Evolutionary conservation across 2,888 invertebrate genomes (phyloP).

Genomic region (Pelosia muscerda): DNA sequence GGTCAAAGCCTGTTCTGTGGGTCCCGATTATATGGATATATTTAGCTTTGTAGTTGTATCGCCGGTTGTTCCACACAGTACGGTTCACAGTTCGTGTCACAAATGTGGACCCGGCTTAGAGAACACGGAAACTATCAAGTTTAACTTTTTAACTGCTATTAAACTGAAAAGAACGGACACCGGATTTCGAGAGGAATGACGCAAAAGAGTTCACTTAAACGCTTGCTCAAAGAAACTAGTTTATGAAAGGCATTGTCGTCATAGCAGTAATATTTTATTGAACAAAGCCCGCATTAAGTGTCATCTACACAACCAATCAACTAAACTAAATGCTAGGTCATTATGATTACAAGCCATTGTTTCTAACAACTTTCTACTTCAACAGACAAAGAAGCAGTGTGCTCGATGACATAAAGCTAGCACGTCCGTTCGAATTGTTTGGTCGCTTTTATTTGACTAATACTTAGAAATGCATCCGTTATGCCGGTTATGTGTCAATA

Average conservation of each 20-base stretch:
- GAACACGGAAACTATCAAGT: no score
- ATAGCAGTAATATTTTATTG: neutral
- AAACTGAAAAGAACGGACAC: neutral
- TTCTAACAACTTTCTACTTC: slow-evolving; percentile 44
- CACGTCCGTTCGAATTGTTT: neutral
- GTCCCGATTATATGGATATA: no score
- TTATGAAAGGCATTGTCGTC: neutral
- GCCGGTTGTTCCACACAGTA: no score
- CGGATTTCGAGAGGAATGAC: no score
- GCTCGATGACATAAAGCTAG: slow-evolving; percentile 20
- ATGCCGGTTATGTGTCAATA: neutral
- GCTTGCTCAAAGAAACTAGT: neutral
- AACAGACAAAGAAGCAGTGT: slow-evolving; percentile 37
- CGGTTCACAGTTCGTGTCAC: no score
- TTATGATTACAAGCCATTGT: slow-evolving; percentile 45
- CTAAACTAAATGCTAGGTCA: slow-evolving; percentile 37
- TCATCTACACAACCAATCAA: slow-evolving; percentile 42
- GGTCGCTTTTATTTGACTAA: slow-evolving; percentile 6
- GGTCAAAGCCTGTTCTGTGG: no score
- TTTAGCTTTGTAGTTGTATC: no score
- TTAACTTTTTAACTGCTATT: no score
- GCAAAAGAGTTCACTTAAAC: no score
- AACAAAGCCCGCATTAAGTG: slow-evolving; percentile 42
- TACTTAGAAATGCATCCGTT: neutral
- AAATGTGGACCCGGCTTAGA: no score